Percentiles rank a stretch among this genome's conserved stretches.
Conservation (phyloP, 2,797 vertebrate genomes). For the Paramormyrops hopkinsi region DNA sequence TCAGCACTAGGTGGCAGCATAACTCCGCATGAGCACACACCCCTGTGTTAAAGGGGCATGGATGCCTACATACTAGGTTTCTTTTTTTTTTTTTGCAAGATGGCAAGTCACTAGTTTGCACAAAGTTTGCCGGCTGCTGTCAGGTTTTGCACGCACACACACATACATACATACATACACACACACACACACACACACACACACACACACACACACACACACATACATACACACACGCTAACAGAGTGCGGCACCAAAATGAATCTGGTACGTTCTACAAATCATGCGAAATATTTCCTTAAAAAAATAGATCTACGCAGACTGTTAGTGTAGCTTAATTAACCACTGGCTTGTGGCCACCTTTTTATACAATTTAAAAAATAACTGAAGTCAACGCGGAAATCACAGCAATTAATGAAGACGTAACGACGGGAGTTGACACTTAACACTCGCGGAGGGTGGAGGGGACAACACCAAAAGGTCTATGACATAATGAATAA, state of each 20-base stretch:
- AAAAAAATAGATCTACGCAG: slow-evolving; percentile 62
- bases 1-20: slow-evolving; percentile 48
- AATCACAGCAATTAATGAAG: slow-evolving; percentile 25
- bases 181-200: slow-evolving; percentile 13
- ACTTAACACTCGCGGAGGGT: not conserved
- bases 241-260: slow-evolving; percentile 39
- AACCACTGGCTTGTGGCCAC: slow-evolving; percentile 53
- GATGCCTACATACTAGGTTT: slow-evolving; percentile 27
- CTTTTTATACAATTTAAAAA: slow-evolving; percentile 26
- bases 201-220: slow-evolving; percentile 22
- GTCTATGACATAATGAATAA: slow-evolving; percentile 49
- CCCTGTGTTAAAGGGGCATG: slow-evolving; percentile 30
- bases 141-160: slow-evolving; percentile 60
- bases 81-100: slow-evolving; percentile 39
- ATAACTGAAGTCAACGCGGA: slow-evolving; percentile 28
- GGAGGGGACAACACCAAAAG: not conserved
- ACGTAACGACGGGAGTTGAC: not conserved
- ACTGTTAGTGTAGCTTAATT: slow-evolving; percentile 72
- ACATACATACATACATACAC: slow-evolving; percentile 14
- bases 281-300: slow-evolving; percentile 51
- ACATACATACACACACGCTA: slow-evolving; percentile 25
- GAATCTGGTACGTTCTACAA: slow-evolving; percentile 35
- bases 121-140: slow-evolving; percentile 41
- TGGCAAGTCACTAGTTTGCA: slow-evolving; percentile 35
- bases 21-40: slow-evolving; percentile 43